phyloP scores from a whole-genome alignment of 2,888 invertebrate species.

The Agrotis clavis region DNA sequence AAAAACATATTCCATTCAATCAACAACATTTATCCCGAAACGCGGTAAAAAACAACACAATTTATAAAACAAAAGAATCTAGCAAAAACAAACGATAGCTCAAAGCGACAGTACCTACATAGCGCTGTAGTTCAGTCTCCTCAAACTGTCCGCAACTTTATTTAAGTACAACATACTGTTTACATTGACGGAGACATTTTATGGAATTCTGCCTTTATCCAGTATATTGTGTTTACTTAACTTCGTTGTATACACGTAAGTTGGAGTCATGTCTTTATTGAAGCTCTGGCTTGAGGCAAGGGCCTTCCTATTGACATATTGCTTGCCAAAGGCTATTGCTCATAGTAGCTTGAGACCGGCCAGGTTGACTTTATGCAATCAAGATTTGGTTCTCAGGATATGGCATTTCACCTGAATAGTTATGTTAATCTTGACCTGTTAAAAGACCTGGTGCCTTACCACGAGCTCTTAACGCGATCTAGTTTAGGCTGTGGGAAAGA shows the following conservation, averaged over 20 bases:
- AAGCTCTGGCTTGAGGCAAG: conserved; percentile 37
- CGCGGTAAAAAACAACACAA: conserved; percentile 16
- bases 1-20: conserved; percentile 10
- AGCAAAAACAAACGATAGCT: conserved; percentile 47
- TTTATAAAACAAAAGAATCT: conserved; percentile 36
- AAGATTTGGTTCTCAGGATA: conserved; percentile 14
- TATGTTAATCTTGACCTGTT: conserved; percentile 21
- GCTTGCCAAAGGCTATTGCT: conserved; percentile 45
- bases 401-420: conserved; percentile 15
- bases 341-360: conserved; percentile 5
- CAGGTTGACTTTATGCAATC: conserved; percentile 49
- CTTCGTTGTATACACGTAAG: conserved; percentile 42
- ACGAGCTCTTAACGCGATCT: too few species aligned
- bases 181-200: conserved; percentile 52
- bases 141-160: conserved; percentile 53
- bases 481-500: too few species aligned
- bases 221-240: conserved; percentile 58
- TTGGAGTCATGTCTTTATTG: conserved; percentile 54
- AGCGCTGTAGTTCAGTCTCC: conserved; percentile 23
- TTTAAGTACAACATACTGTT: conserved; percentile 55
- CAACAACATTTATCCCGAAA: conserved; percentile 1
- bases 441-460: too few species aligned
- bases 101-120: conserved; percentile 42
- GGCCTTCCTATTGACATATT: conserved; percentile 47
- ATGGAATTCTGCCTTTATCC: conserved; percentile 49